A percentile compares a stretch with the other conserved stretches of the same genome.
Evolutionary conservation across 2,888 invertebrate species (phyloP).

Genomic region (Hirtodrosophila histrioides): DNA sequence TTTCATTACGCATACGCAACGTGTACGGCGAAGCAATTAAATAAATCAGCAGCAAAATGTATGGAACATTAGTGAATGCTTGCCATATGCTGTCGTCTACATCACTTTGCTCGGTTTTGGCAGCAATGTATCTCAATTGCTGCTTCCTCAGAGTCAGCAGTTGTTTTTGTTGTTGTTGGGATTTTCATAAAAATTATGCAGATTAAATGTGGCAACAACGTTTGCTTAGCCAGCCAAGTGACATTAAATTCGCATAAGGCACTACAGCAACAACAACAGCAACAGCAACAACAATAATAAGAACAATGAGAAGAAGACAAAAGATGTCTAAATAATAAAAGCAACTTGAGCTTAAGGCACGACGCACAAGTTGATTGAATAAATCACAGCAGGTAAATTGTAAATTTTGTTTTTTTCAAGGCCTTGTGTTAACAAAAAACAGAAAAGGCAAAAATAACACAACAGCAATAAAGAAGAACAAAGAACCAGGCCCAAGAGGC

Average conservation of each 20-base stretch:
- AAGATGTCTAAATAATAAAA: conserved; percentile 75
- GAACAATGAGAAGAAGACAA: conserved; percentile 24
- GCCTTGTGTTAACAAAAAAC: conserved; percentile 19
- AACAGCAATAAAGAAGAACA: conserved; percentile 3
- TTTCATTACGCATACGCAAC: conserved; percentile 45
- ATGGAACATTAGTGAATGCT: conserved; percentile 22
- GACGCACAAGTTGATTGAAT: conserved; percentile 75
- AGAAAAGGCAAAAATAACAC: conserved; percentile 3
- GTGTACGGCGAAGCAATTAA: conserved; percentile 48
- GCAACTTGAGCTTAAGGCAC: conserved; percentile 50
- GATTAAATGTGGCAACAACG: conserved; percentile 73
- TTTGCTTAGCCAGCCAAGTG: conserved; percentile 58
- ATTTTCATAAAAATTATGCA: conserved; percentile 75
- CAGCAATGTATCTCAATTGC: conserved; percentile 18
- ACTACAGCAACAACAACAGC: conserved; percentile 8
- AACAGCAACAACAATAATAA: conserved; percentile 13
- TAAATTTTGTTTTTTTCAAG: conserved; percentile 1
- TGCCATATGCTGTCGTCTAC: conserved; percentile 22
- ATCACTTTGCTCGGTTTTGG: conserved; percentile 9
- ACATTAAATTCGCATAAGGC: conserved; percentile 76
- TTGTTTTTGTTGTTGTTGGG: conserved; percentile 20
- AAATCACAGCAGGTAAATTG: conserved; percentile 70
- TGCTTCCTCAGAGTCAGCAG: not conserved
- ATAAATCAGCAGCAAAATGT: conserved; percentile 37
- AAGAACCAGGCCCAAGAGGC: not conserved